A percentile compares a stretch with the other conserved stretches of the same genome.
phyloP scores from a whole-genome alignment of 1,140 invertebrate genomes.

The Marisa cornuarietis region DNA sequence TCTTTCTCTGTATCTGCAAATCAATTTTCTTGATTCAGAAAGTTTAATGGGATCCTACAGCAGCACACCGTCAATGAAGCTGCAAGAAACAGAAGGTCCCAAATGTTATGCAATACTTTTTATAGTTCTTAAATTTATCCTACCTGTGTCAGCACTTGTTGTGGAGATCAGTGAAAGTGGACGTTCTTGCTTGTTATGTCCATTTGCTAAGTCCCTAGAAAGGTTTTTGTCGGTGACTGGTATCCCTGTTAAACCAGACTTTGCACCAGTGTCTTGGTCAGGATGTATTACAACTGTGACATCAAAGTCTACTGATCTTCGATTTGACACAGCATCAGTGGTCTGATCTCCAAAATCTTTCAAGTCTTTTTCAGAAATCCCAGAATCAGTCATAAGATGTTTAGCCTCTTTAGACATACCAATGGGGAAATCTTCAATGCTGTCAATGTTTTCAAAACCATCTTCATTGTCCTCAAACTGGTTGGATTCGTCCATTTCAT shows the following conservation, averaged over 20 bases:
- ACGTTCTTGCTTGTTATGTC: constrained; percentile 43
- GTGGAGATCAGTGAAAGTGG: constrained; percentile 55
- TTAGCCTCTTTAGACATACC: constrained; percentile 28
- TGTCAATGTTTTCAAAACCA: constrained; percentile 36
- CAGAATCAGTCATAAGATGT: constrained; percentile 52
- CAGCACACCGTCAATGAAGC: too few relatives aligned
- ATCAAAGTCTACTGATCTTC: constrained; percentile 21
- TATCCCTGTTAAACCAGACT: not conserved
- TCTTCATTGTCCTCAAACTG: constrained; percentile 28
- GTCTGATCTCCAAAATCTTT: constrained; percentile 12
- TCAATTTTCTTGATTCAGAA: too few relatives aligned
- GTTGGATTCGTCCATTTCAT: constrained; percentile 22
- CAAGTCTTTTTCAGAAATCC: constrained; percentile 44
- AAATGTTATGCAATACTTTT: too few relatives aligned
- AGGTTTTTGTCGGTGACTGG: constrained; percentile 25
- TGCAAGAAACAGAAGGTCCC: too few relatives aligned
- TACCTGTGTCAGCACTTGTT: constrained; percentile 59
- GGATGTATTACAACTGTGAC: too few relatives aligned
- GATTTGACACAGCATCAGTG: constrained; percentile 8
- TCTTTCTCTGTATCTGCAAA: too few relatives aligned
- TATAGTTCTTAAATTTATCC: constrained; percentile 2
- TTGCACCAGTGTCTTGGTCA: not conserved
- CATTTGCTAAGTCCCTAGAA: constrained; percentile 37
- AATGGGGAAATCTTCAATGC: constrained; percentile 29
- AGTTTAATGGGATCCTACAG: too few relatives aligned